Percentiles rank a stretch among this genome's conserved stretches.
phyloP scores from a whole-genome alignment of 2,888 invertebrate species.

The Temnothorax rugatulus region DNA sequence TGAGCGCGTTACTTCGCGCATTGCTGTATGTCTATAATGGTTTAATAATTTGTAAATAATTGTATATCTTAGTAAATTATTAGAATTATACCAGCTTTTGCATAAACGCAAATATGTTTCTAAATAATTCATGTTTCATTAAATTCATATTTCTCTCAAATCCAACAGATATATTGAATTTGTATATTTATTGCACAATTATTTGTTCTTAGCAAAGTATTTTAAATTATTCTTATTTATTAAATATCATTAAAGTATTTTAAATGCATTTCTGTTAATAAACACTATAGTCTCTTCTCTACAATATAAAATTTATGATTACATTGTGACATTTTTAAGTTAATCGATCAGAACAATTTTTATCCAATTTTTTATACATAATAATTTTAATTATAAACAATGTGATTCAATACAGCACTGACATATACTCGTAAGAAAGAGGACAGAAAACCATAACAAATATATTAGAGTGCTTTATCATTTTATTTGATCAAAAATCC shows the following conservation, averaged over 20 bases:
- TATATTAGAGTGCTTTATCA: not conserved
- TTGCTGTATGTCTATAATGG: not conserved
- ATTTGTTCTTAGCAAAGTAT: not conserved
- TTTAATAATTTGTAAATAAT: not conserved
- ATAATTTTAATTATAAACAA: not conserved
- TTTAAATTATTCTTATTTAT: slow-evolving; percentile 1
- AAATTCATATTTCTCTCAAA: slow-evolving; percentile 5
- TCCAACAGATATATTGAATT: not conserved
- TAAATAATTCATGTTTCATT: not conserved
- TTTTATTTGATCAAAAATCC: slow-evolving; percentile 3
- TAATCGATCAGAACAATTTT: not conserved
- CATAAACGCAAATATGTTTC: slow-evolving; percentile 8
- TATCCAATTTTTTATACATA: not conserved
- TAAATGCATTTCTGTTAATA: not conserved
- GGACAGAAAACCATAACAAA: not conserved
- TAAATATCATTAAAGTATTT: slow-evolving; percentile 11
- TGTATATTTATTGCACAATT: not conserved
- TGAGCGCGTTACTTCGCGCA: not conserved
- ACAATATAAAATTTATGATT: not conserved
- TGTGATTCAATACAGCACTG: not conserved
- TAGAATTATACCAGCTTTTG: not conserved
- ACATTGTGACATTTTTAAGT: not conserved
- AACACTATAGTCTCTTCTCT: not conserved
- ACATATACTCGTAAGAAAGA: not conserved
- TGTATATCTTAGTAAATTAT: too few relatives aligned